phyloP scores from a whole-genome alignment of 2,888 invertebrate species.

The Spisula solida region DNA sequence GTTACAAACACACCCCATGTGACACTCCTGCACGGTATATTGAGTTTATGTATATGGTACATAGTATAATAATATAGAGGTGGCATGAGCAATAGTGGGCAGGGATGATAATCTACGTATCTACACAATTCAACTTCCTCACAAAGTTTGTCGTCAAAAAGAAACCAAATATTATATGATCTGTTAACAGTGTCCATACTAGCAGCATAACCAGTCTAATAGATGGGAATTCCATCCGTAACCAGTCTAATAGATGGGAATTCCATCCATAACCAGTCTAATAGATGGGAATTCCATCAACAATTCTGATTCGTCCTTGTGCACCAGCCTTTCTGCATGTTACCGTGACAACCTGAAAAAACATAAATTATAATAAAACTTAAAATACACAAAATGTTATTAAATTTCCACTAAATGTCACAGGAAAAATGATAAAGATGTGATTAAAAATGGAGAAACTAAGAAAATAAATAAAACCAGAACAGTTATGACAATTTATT shows the following conservation, averaged over 20 bases:
- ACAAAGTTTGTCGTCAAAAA: neutral
- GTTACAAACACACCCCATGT: too few species aligned
- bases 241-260: too few species aligned
- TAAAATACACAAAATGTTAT: neutral
- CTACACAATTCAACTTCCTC: too few species aligned
- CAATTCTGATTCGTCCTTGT: conserved; percentile 76
- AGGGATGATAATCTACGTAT: neutral
- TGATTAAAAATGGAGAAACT: neutral
- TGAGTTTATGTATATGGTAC: too few species aligned
- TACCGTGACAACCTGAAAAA: conserved; percentile 78
- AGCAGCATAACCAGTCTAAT: neutral
- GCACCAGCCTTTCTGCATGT: conserved; percentile 82
- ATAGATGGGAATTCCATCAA: conserved; percentile 80
- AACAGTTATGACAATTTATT: neutral
- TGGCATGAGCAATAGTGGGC: neutral
- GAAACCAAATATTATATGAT: neutral
- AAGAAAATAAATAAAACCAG: neutral
- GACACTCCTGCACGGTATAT: too few species aligned
- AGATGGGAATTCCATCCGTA: too few species aligned
- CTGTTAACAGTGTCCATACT: too few species aligned
- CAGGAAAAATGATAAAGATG: neutral
- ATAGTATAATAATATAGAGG: too few species aligned
- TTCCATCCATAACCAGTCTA: conserved; percentile 32
- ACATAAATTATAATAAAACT: conserved; percentile 1
- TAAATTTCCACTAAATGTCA: neutral